Evolutionary conservation across 1,140 invertebrate genomes (phyloP).

Genomic region (Bombus impatiens): DNA sequence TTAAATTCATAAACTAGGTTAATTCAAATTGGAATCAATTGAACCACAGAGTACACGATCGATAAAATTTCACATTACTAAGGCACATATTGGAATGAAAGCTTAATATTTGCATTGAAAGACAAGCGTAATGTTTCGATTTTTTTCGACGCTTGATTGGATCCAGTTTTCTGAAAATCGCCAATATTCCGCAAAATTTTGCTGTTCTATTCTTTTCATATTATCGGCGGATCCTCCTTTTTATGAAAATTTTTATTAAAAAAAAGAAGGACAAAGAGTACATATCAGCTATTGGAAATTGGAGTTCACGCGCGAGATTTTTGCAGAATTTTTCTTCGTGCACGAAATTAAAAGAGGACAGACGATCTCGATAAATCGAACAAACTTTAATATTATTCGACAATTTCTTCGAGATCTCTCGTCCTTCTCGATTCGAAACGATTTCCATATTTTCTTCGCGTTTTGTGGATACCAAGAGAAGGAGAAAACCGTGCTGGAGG

Average conservation of each 20-base stretch:
- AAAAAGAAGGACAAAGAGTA: background rate
- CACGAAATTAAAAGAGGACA: constrained; percentile 16
- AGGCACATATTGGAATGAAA: background rate
- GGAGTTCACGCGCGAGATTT: background rate
- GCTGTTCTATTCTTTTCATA: background rate
- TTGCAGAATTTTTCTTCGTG: background rate
- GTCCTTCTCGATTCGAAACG: background rate
- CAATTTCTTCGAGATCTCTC: background rate
- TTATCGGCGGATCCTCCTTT: background rate
- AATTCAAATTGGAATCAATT: background rate
- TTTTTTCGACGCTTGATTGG: background rate
- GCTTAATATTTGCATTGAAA: background rate
- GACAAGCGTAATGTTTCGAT: background rate
- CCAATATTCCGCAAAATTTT: background rate
- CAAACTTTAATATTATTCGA: constrained; percentile 17
- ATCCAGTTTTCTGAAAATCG: background rate
- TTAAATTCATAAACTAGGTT: background rate
- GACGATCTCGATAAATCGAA: constrained; percentile 2
- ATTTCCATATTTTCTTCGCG: constrained; percentile 12
- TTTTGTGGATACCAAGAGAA: background rate
- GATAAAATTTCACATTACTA: background rate
- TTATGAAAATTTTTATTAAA: constrained; percentile 4
- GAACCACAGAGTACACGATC: background rate
- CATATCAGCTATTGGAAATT: constrained; percentile 1
- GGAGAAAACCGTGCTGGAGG: background rate